phyloP scores from a whole-genome alignment of 2,888 invertebrate genomes.

The Sphaerophoria taeniata region DNA sequence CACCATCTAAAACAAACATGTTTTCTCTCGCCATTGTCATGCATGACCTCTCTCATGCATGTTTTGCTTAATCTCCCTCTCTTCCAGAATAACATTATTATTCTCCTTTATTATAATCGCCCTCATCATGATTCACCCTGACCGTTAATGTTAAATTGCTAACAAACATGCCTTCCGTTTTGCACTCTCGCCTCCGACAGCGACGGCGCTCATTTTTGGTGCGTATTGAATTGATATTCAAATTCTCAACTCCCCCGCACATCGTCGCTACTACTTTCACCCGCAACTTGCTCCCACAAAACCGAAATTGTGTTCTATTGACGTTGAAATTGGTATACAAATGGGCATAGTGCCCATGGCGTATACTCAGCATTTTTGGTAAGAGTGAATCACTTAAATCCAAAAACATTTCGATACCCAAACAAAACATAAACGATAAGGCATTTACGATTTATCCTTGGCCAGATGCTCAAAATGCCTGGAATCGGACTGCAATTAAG shows the following conservation, averaged over 20 bases:
- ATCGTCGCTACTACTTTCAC: too few species aligned
- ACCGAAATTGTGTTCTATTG: neutral
- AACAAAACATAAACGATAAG: constrained; percentile 7
- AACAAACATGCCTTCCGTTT: constrained; percentile 14
- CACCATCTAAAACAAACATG: neutral
- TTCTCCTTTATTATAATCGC: neutral
- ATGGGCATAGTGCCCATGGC: neutral
- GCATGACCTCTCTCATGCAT: constrained; percentile 15
- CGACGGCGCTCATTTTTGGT: constrained; percentile 19
- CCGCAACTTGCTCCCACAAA: constrained; percentile 1
- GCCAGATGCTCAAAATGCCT: constrained; percentile 21
- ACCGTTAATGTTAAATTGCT: constrained; percentile 24
- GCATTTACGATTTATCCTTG: constrained; percentile 15
- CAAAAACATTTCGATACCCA: neutral
- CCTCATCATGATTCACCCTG: constrained; percentile 29
- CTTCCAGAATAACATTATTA: neutral
- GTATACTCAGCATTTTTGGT: constrained; percentile 8
- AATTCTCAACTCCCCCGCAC: neutral
- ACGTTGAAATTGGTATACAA: neutral
- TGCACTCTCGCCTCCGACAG: constrained; percentile 29
- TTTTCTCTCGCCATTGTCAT: constrained; percentile 2
- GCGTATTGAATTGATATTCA: constrained; percentile 1
- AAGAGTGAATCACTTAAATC: constrained; percentile 23
- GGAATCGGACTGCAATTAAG: neutral
- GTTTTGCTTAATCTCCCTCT: neutral